Evolutionary conservation across 92 coral and sea anemone species (phyloP).

Genomic region (Heliopora coerulea): DNA sequence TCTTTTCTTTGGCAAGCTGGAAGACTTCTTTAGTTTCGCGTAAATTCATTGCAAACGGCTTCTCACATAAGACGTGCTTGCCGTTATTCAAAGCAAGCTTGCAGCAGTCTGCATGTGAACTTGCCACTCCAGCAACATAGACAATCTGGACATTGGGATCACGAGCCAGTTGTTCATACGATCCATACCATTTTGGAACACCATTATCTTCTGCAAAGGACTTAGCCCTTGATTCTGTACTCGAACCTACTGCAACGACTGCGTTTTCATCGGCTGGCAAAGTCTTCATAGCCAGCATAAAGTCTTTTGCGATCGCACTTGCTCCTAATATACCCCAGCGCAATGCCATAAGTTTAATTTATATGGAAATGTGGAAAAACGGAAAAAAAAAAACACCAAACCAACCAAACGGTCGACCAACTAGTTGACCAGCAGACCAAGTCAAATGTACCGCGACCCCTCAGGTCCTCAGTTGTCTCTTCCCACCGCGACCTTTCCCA

Average conservation of each 20-base stretch:
- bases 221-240: constrained; percentile 71
- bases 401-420: too few species aligned
- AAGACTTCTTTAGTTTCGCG: constrained; percentile 73
- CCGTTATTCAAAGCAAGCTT: constrained; percentile 86
- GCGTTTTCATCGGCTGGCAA: constrained; percentile 73
- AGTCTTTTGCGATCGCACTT: constrained; percentile 81
- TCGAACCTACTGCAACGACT: constrained; percentile 77
- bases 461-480: too few species aligned
- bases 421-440: too few species aligned
- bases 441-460: too few species aligned
- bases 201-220: constrained; percentile 65
- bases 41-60: constrained; percentile 78
- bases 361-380: background rate
- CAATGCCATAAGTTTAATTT: background rate
- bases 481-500: too few species aligned
- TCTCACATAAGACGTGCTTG: constrained; percentile 94
- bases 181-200: constrained; percentile 70
- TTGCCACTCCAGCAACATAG: constrained; percentile 67
- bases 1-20: constrained; percentile 68
- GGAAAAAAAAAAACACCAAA: background rate
- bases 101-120: constrained; percentile 62
- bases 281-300: constrained; percentile 74
- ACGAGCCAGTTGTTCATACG: constrained; percentile 68
- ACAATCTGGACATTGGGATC: constrained; percentile 72
- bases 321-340: constrained; percentile 97